A percentile compares a stretch with the other conserved stretches of the same genome.
phyloP scores from a whole-genome alignment of 2,797 vertebrate genomes.

The Myiotriccus ornatus region DNA sequence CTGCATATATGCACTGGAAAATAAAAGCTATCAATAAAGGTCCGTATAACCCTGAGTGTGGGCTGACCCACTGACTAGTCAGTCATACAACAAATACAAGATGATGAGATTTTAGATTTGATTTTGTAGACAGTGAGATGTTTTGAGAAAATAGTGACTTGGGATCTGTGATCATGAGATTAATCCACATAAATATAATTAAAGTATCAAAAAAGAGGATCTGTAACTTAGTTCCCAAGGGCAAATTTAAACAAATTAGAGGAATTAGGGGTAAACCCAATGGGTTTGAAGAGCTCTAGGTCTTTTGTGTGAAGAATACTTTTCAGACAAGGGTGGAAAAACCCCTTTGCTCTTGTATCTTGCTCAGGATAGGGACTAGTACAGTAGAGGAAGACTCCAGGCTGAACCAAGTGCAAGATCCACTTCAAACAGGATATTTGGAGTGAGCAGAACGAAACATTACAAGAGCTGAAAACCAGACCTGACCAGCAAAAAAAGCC shows the following conservation, averaged over 20 bases:
- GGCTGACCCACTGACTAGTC: not conserved
- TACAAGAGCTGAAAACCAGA: not conserved
- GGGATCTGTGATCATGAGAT: not conserved
- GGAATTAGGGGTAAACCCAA: not conserved
- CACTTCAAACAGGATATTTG: not conserved
- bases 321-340: not conserved
- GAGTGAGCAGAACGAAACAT: not conserved
- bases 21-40: not conserved
- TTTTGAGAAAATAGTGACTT: not conserved
- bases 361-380: not conserved
- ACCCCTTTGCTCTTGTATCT: not conserved
- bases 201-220: not conserved
- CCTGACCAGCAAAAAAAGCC: not conserved
- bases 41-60: not conserved
- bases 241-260: not conserved
- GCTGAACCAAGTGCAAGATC: not conserved
- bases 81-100: not conserved
- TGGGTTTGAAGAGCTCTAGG: not conserved
- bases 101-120: not conserved
- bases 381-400: not conserved
- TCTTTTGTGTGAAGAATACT: not conserved
- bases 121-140: not conserved
- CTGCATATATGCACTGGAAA: not conserved
- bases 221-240: not conserved
- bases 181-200: not conserved